Conservation (phyloP, 2,113 vertebrate species). For the Mola mola region DNA sequence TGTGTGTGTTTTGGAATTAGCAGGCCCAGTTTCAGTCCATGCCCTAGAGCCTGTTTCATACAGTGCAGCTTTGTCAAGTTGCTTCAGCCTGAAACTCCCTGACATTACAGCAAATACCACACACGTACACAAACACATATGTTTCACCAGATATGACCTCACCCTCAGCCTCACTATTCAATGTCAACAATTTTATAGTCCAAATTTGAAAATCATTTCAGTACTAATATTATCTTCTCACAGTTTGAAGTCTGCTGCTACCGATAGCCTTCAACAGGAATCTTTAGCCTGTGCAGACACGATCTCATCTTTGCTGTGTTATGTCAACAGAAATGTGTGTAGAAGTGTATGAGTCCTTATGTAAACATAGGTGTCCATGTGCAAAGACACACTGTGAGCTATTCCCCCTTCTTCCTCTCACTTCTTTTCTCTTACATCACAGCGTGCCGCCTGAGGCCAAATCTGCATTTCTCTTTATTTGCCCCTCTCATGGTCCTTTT, state of each 20-base stretch:
- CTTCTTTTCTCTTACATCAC: slow-evolving; percentile 82
- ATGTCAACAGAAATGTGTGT: slow-evolving; percentile 86
- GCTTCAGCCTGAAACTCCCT: slow-evolving; percentile 73
- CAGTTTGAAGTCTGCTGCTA: slow-evolving; percentile 54
- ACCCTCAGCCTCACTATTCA: slow-evolving; percentile 28
- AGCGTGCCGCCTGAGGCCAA: slow-evolving; percentile 79
- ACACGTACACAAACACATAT: slow-evolving; percentile 26
- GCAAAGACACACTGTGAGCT: slow-evolving; percentile 63
- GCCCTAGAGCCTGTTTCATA: slow-evolving; percentile 72
- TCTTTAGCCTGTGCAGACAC: slow-evolving; percentile 89
- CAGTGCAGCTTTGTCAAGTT: slow-evolving; percentile 70
- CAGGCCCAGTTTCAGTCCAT: slow-evolving; percentile 68
- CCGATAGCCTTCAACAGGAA: slow-evolving; percentile 86
- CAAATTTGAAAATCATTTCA: slow-evolving; percentile 50
- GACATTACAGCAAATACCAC: slow-evolving; percentile 57
- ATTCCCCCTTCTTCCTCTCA: slow-evolving; percentile 45
- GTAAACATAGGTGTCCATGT: slow-evolving; percentile 50
- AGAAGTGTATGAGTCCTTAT: slow-evolving; percentile 46
- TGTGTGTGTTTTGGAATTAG: slow-evolving; percentile 59
- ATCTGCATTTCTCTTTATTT: slow-evolving; percentile 80
- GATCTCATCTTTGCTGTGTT: slow-evolving; percentile 84
- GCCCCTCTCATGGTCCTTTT: slow-evolving; percentile 35
- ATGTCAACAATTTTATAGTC: slow-evolving; percentile 47
- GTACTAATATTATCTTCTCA: slow-evolving; percentile 20
- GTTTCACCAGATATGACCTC: slow-evolving; percentile 62